A percentile compares a stretch with the other conserved stretches of the same genome.
These are phyloP conservation scores for Batillaria attramentaria DNA, from an alignment of 1,140 invertebrate species.

Conservation along the genomic window DNA sequence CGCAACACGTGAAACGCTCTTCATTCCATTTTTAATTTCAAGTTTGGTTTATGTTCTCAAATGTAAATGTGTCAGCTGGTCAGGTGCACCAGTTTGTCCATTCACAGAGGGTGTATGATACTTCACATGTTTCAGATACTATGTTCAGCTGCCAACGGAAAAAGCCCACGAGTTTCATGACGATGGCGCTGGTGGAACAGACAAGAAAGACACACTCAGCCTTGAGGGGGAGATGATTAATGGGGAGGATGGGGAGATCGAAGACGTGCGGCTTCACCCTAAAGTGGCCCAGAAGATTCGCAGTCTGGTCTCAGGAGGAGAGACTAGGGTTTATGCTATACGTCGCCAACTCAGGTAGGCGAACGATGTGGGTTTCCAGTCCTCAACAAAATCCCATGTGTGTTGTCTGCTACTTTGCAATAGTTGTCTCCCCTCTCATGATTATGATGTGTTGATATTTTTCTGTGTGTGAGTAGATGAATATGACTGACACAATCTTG, in stretches of 20 bases:
- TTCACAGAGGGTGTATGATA: no score
- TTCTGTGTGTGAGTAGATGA: no score
- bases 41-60: no score
- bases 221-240: slow-evolving; percentile 4
- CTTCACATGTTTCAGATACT: slow-evolving; percentile 63
- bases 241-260: not conserved
- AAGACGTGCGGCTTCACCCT: slow-evolving; percentile 56
- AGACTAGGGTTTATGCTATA: slow-evolving; percentile 65
- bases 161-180: slow-evolving; percentile 70
- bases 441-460: not conserved
- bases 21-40: no score
- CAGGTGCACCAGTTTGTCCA: no score
- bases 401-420: slow-evolving; percentile 8
- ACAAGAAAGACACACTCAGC: slow-evolving; percentile 4
- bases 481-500: not conserved
- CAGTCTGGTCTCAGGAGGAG: slow-evolving; percentile 67
- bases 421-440: no score
- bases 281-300: slow-evolving; percentile 67
- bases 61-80: no score
- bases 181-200: slow-evolving; percentile 27
- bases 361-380: no score
- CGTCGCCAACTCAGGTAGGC: slow-evolving; percentile 66
- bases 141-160: slow-evolving; percentile 70
- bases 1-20: no score
- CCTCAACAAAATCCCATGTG: no score